Base-by-base conservation (phyloP, 2,797 vertebrate genomes). In the Buceros bicornis region DNA sequence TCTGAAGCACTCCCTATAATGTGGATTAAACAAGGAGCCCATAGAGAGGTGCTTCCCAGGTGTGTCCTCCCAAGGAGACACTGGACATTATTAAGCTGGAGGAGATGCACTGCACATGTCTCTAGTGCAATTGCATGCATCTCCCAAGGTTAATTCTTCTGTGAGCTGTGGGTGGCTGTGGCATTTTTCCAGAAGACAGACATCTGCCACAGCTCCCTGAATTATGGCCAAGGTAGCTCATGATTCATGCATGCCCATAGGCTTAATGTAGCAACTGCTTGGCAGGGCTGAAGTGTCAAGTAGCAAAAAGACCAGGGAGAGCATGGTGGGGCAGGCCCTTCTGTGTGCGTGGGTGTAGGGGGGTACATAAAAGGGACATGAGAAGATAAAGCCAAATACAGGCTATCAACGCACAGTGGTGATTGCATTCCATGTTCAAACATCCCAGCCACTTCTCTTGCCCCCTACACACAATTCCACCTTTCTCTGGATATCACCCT, bases 191-290 rank as follows among this genome's bases (percentile, higher is more conserved):
- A 94, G 90, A 89, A 93, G 86, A 92, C 43, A 82, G 77, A 72
- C 81, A 90, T 92, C 83, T 94, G 90, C 90, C 93, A 92, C 78
- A 79, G 77, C 40, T 96, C 70, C 51, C 66, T 82, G 93, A 93
- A 82, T 93, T 76, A 70, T 21, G 77, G 87, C 96, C 93, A 83
- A 93, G 82, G 94, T 83, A 84, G 82, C 62, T 93, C 77, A 72
- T 82, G 95, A 95, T 92, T 94, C 94, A 82, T 69, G 56, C 35
- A 11, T 92, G 82, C 77, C 82, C 77, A 50, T 50, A 53, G 86
- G 66, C 67, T 91, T 66, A 37, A 73, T 10, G 82, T 13, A 82
- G 61, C 33, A 67, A 89, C 45, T 42, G 33, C 56, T 45, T 67
- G 80, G 73, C 81, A 71, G 78, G 90, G 67, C 60, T 73, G 2